These are phyloP conservation scores for Glandiceps talaboti DNA, from an alignment of 53 echinoderm and acorn worm genomes.

Conservation along the genomic window DNA sequence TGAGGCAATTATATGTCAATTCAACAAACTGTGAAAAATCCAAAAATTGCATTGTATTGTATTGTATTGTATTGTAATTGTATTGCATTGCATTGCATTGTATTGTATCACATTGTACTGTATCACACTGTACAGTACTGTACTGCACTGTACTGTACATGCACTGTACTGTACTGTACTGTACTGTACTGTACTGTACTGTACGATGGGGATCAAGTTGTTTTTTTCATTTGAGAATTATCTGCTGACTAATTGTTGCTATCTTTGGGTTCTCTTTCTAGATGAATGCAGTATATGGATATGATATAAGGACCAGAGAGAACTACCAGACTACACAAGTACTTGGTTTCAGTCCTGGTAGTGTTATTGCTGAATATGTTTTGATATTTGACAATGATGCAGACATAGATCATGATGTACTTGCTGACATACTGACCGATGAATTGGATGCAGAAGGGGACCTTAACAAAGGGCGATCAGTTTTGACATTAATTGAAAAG, in stretches of 20 bases:
- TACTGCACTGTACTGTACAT: too few relatives aligned
- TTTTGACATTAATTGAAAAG: too few relatives aligned
- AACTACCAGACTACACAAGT: background rate
- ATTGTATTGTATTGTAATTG: too few relatives aligned
- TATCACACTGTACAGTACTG: too few relatives aligned
- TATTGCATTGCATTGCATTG: background rate
- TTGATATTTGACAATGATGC: background rate
- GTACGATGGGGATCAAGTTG: too few relatives aligned
- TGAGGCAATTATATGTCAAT: too few relatives aligned
- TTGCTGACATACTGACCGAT: background rate
- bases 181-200: too few relatives aligned
- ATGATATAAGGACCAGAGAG: background rate
- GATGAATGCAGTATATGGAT: background rate
- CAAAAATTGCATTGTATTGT: too few relatives aligned
- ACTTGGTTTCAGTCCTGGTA: background rate
- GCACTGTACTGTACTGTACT: too few relatives aligned
- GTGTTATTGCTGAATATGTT: background rate
- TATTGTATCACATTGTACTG: background rate
- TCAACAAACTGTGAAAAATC: too few relatives aligned
- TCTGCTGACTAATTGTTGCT: too few relatives aligned
- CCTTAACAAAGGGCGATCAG: background rate
- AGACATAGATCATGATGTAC: background rate
- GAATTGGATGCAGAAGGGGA: background rate
- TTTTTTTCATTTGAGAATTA: too few relatives aligned
- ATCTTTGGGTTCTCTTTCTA: background rate